Base-by-base conservation (phyloP, 2,888 invertebrate species). In the Cataglyphis altisquamis region DNA sequence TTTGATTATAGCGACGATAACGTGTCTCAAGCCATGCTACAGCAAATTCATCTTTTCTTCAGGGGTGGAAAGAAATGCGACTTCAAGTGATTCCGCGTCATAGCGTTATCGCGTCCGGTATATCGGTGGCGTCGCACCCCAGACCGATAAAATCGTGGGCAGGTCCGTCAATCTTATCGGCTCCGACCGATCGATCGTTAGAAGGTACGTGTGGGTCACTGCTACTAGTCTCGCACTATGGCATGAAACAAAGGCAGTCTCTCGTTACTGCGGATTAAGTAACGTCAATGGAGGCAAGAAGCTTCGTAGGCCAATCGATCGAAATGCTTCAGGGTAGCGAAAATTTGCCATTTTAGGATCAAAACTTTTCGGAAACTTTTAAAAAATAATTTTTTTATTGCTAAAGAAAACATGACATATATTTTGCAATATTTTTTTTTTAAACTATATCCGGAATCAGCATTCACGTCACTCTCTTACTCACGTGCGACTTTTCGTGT, bases 231-330 rank as follows among this genome's bases (percentile, higher is more conserved):
- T 82, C 60, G 74, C 64, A 81, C 75, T 78, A 80, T 55, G 62
- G 73, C 68, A 75, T 84, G 86, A 90, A 90, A 90, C 90, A 90
- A 90, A 89, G 86, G 87, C 87, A 85, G 87, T 87, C 88, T 90
- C 86, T 89, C 83, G 90, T 90, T 90, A 86, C 83, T 25, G 83
- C 64, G 90, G 89, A 84, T 86, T 88, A 88, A 85, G 86, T 86
- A 72, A 82, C 68, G 68, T 68, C 84, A 67, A 70, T 62, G 67
- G 73, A 75, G 64, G 80, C 83, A 84, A 83, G 87, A 90, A 88
- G 87, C 83, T 87, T 39, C 70, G 66, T 73, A 66, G 75, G 80
- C 82, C 62, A 32, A 67, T 45, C 80, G 86, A 84, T 82, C 84
- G 62, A 60, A 83, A 83, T 88, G 87, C 86, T 88, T 85, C 74